These are phyloP conservation scores for Drosophila kanapiae DNA, from an alignment of 1,140 invertebrate genomes.

Conservation along the genomic window DNA sequence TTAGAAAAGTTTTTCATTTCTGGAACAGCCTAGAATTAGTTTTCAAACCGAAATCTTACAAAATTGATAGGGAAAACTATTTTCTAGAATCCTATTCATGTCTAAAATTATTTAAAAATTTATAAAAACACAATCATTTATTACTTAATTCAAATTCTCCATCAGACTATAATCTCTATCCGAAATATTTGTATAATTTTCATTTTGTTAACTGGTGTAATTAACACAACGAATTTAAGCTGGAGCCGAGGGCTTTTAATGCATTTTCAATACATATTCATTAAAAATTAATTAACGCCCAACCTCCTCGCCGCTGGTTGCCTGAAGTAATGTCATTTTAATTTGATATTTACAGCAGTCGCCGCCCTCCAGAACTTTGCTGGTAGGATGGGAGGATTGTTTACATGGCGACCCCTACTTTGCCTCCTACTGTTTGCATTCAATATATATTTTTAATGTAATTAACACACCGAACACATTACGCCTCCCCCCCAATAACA, in stretches of 20 bases:
- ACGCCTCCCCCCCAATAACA: constrained; percentile 8
- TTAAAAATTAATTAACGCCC: constrained; percentile 73
- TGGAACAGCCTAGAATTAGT: too few relatives aligned
- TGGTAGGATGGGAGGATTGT: too few relatives aligned
- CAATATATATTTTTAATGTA: constrained; percentile 62
- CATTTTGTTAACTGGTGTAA: constrained; percentile 1
- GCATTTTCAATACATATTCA: constrained; percentile 74
- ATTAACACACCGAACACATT: constrained; percentile 51
- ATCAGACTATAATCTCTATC: too few relatives aligned
- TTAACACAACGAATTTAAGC: constrained; percentile 21
- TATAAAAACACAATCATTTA: too few relatives aligned
- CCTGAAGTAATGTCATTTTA: constrained; percentile 63
- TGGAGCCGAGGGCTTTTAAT: constrained; percentile 37
- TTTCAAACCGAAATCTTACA: too few relatives aligned
- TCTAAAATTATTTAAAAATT: too few relatives aligned
- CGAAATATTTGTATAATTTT: too few relatives aligned
- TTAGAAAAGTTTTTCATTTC: too few relatives aligned
- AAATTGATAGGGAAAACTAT: too few relatives aligned
- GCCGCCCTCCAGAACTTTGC: background rate
- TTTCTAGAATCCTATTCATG: too few relatives aligned
- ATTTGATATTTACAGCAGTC: constrained; percentile 65
- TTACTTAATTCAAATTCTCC: too few relatives aligned
- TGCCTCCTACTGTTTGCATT: constrained; percentile 40
- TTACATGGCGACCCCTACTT: background rate
- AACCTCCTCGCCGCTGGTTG: constrained; percentile 14